Conservation (phyloP, 1,140 invertebrate species). For the Agraylea sexmaculata region DNA sequence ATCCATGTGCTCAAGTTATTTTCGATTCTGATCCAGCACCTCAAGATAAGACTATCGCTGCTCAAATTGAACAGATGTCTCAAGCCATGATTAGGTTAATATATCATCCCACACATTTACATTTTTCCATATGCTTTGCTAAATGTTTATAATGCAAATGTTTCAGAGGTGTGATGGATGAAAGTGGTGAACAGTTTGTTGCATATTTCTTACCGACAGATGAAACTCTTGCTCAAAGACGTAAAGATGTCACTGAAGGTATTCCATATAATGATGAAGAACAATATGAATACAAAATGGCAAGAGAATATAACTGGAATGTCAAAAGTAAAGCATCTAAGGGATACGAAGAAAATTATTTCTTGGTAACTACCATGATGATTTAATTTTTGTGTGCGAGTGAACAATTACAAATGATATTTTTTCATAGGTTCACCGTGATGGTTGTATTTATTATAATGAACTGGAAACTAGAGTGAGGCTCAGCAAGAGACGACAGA, state of each 20-base stretch:
- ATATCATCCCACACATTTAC: neutral
- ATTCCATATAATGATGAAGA: constrained; percentile 86
- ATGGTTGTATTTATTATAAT: constrained; percentile 91
- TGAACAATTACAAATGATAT: neutral
- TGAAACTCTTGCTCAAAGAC: constrained; percentile 79
- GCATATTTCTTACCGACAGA: constrained; percentile 95
- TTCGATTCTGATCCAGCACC: constrained; percentile 95
- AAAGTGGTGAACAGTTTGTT: constrained; percentile 96
- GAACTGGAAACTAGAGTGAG: constrained; percentile 93
- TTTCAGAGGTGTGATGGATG: constrained; percentile 90
- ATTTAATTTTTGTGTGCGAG: neutral
- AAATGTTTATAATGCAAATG: constrained; percentile 1
- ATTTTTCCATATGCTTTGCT: constrained; percentile 21
- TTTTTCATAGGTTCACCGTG: constrained; percentile 52
- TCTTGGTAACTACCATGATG: constrained; percentile 50
- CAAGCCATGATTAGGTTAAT: constrained; percentile 90
- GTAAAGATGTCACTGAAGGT: constrained; percentile 61
- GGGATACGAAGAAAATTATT: constrained; percentile 98
- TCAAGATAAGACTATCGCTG: constrained; percentile 64
- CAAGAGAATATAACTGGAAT: constrained; percentile 95
- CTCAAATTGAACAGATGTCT: constrained; percentile 93
- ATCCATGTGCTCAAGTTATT: constrained; percentile 95
- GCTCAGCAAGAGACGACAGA: constrained; percentile 75
- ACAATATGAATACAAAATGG: constrained; percentile 92
- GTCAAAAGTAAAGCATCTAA: constrained; percentile 96